Conservation (phyloP, 2,888 invertebrate species). For the Nemotelus nigrinus region DNA sequence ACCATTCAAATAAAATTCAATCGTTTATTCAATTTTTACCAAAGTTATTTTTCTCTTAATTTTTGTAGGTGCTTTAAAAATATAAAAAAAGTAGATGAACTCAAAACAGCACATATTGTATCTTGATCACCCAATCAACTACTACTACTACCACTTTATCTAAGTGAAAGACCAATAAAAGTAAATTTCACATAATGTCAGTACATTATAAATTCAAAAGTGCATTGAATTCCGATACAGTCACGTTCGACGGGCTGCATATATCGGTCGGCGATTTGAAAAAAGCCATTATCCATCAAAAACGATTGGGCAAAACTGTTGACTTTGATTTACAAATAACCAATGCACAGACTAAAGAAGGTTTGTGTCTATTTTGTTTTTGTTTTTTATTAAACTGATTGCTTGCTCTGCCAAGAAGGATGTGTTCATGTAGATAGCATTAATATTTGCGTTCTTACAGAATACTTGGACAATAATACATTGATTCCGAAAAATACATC, state of each 20-base stretch:
- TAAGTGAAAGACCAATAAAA: conserved; percentile 21
- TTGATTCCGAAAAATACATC: conserved; percentile 98
- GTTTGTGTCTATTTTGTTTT: conserved; percentile 66
- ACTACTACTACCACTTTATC: too few relatives aligned
- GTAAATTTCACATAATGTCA: conserved; percentile 73
- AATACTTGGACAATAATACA: conserved; percentile 89
- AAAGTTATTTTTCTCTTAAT: conserved; percentile 19
- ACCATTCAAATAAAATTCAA: background rate
- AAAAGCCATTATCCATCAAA: conserved; percentile 93
- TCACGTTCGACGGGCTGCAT: conserved; percentile 96
- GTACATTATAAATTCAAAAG: conserved; percentile 99
- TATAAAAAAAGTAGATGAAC: conserved; percentile 23
- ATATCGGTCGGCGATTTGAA: conserved; percentile 96
- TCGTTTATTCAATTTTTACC: conserved; percentile 6
- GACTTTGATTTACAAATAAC: conserved; percentile 97
- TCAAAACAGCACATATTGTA: conserved; percentile 32
- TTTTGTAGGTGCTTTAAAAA: conserved; percentile 31
- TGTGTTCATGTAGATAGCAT: too few relatives aligned
- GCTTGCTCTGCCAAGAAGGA: too few relatives aligned
- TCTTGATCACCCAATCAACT: conserved; percentile 28
- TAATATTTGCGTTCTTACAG: conserved; percentile 67
- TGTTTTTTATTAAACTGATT: background rate
- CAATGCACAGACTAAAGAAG: conserved; percentile 97
- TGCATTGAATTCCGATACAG: conserved; percentile 93
- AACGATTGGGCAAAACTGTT: conserved; percentile 90